Evolutionary conservation across 2,888 invertebrate genomes (phyloP).

Genomic region (Caenorhabditis sulstoni): DNA sequence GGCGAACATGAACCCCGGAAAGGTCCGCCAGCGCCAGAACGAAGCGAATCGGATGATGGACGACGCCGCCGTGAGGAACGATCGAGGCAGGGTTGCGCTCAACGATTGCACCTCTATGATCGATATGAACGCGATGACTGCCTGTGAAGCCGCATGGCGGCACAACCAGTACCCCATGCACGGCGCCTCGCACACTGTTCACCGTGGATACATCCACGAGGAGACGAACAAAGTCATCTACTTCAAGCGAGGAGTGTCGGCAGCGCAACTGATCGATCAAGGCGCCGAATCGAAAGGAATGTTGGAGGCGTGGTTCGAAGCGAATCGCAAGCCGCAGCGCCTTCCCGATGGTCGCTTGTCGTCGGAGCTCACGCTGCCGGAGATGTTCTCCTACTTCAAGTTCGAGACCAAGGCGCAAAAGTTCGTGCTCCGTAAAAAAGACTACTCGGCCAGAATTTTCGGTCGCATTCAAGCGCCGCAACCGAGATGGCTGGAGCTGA

Average conservation of each 20-base stretch:
- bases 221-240: slow-evolving; percentile 21
- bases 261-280: neutral
- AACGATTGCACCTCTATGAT: slow-evolving; percentile 30
- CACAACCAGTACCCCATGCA: slow-evolving; percentile 14
- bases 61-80: neutral
- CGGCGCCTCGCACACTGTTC: slow-evolving; percentile 32
- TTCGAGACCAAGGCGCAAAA: slow-evolving; percentile 7
- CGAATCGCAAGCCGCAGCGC: neutral
- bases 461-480: slow-evolving; percentile 27
- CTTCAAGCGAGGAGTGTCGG: slow-evolving; percentile 5
- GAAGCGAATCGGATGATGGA: slow-evolving; percentile 20
- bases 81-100: neutral
- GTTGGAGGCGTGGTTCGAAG: slow-evolving; percentile 47
- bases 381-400: slow-evolving; percentile 5
- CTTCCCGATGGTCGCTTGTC: neutral
- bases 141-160: slow-evolving; percentile 45
- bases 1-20: neutral
- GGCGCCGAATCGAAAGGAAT: neutral
- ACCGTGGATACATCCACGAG: slow-evolving; percentile 23
- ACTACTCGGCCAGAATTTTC: slow-evolving; percentile 1
- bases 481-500: slow-evolving; percentile 28
- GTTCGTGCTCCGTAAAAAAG: slow-evolving; percentile 7
- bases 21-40: neutral
- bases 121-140: slow-evolving; percentile 37
- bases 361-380: slow-evolving; percentile 9